Conservation (phyloP, 2,113 vertebrate genomes). For the Zosterops hypoxanthus region DNA sequence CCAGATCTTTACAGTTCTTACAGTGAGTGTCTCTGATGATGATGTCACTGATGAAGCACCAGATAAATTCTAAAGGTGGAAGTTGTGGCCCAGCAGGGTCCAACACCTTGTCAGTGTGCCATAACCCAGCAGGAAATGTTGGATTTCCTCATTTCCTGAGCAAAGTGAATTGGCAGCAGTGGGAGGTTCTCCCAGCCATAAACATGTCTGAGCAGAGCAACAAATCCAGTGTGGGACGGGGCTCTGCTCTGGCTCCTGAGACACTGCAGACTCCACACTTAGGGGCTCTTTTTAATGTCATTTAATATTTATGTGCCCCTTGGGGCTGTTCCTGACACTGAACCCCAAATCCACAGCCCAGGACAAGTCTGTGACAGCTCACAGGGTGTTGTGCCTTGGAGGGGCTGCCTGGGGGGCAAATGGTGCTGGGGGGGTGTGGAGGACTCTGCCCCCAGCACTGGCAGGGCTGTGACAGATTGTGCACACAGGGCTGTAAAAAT, state of each 20-base stretch:
- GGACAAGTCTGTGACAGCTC: neutral
- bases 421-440: neutral
- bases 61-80: neutral
- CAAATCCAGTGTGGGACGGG: neutral
- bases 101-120: neutral
- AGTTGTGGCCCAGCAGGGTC: neutral
- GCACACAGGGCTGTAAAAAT: no score
- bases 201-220: neutral
- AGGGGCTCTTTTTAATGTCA: no score
- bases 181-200: neutral
- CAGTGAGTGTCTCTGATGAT: neutral
- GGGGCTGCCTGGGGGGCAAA: accelerated
- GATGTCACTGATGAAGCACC: neutral
- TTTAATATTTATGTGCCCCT: neutral
- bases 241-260: neutral
- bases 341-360: accelerated
- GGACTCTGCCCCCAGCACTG: neutral
- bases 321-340: neutral
- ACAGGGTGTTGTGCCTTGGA: neutral
- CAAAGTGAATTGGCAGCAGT: neutral
- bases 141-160: neutral
- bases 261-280: neutral
- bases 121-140: neutral
- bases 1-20: neutral
- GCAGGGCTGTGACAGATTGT: neutral